Evolutionary conservation across 2,888 invertebrate species (phyloP).

Genomic region (Tenthredo distinguenda): DNA sequence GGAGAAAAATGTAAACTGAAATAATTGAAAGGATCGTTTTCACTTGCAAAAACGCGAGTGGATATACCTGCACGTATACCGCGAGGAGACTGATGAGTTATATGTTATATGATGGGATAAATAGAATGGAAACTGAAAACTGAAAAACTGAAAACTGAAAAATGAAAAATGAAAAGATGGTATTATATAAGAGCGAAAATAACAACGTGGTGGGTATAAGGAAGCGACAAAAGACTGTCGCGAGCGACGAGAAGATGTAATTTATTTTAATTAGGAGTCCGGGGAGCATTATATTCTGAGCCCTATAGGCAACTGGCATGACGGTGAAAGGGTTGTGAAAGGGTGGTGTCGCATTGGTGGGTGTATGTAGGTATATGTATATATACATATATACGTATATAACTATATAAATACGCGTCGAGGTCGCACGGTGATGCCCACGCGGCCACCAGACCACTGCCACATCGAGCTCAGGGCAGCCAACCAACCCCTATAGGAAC

Average conservation of each 20-base stretch:
- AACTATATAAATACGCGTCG: neutral
- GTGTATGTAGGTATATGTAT: neutral
- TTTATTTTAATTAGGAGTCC: conserved; percentile 77
- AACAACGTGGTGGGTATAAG: conserved; percentile 43
- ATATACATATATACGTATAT: neutral
- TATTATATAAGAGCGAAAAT: conserved; percentile 3
- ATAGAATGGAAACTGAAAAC: neutral
- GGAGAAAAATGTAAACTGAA: conserved; percentile 10
- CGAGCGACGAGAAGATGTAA: conserved; percentile 71
- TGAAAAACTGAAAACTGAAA: neutral
- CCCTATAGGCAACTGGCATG: conserved; percentile 60
- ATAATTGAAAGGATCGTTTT: conserved; percentile 18
- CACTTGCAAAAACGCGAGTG: neutral
- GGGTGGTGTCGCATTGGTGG: conserved; percentile 11
- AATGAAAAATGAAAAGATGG: neutral
- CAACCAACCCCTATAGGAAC: conserved; percentile 59
- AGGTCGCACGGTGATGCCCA: conserved; percentile 47
- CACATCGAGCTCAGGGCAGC: conserved; percentile 54
- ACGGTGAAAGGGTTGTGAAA: conserved; percentile 71
- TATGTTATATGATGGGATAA: too few relatives aligned
- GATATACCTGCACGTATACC: neutral
- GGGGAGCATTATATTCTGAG: conserved; percentile 72
- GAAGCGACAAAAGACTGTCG: conserved; percentile 53
- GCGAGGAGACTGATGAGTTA: neutral
- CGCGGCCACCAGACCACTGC: conserved; percentile 55